Conservation (phyloP, 2,797 vertebrate genomes). For the Sebastes matsubarae region DNA sequence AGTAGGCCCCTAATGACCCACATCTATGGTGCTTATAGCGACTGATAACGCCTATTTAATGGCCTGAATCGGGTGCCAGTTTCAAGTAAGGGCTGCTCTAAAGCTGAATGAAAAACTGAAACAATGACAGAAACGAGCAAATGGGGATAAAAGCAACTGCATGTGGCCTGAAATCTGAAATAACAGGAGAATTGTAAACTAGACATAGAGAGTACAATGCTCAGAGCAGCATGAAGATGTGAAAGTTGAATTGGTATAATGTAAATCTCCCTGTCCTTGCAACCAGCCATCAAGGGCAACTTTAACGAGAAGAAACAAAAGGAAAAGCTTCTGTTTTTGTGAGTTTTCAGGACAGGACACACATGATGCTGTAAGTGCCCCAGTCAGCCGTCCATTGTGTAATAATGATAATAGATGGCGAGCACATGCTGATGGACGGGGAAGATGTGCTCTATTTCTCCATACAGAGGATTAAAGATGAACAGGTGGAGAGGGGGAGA, state of each 20-base stretch:
- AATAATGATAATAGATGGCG: conserved; percentile 50
- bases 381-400: conserved; percentile 31
- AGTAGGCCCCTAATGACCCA: too few relatives aligned
- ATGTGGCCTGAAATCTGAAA: background rate
- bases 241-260: background rate
- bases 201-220: background rate
- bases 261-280: background rate
- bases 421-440: conserved; percentile 35
- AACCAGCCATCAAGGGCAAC: background rate
- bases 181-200: background rate
- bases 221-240: background rate
- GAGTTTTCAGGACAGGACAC: conserved; percentile 16
- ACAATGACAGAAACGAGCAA: background rate
- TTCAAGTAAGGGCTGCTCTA: background rate
- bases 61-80: too few relatives aligned
- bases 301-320: background rate
- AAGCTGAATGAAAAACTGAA: background rate
- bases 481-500: conserved; percentile 34
- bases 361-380: background rate
- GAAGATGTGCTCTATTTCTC: conserved; percentile 55
- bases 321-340: background rate
- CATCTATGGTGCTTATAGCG: too few relatives aligned
- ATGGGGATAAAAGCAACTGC: background rate
- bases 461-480: conserved; percentile 57
- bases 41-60: too few relatives aligned